phyloP scores from a whole-genome alignment of 2,797 vertebrate species.

The Gadopsis bispinosus region DNA sequence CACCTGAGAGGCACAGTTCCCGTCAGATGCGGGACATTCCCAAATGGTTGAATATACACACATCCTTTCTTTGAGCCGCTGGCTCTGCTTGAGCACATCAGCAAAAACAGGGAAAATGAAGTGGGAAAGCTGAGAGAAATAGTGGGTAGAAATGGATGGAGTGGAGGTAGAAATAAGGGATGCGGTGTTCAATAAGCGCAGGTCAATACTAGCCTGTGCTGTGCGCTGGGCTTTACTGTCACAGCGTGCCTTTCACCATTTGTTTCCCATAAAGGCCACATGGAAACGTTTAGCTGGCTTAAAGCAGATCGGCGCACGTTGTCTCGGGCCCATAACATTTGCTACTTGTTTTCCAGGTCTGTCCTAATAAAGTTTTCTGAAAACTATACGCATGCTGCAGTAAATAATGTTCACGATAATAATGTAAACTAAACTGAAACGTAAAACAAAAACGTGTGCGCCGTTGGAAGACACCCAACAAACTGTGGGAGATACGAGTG shows the following conservation, averaged over 20 bases:
- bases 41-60: constrained; percentile 29
- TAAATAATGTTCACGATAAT: constrained; percentile 42
- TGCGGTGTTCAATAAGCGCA: constrained; percentile 84
- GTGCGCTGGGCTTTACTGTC: constrained; percentile 81
- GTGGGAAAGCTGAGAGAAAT: constrained; percentile 35
- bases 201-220: constrained; percentile 81
- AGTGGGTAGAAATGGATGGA: constrained; percentile 45
- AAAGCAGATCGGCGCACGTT: constrained; percentile 81
- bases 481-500: constrained; percentile 40
- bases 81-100: constrained; percentile 58
- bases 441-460: neutral
- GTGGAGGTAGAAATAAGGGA: constrained; percentile 63
- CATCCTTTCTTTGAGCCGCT: constrained; percentile 38
- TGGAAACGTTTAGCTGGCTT: constrained; percentile 91
- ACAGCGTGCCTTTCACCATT: constrained; percentile 88
- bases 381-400: constrained; percentile 52
- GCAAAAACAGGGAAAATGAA: constrained; percentile 63
- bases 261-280: constrained; percentile 94
- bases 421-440: constrained; percentile 14
- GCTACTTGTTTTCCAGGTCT: constrained; percentile 88
- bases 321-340: constrained; percentile 84
- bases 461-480: constrained; percentile 33
- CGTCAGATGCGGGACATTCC: constrained; percentile 47
- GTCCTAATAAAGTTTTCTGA: constrained; percentile 72
- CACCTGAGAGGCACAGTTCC: constrained; percentile 44